Evolutionary conservation across 2,113 vertebrate species (phyloP), one percentile per base, ranked within the genome.

Genomic region (Motacilla tschutschensis): DNA sequence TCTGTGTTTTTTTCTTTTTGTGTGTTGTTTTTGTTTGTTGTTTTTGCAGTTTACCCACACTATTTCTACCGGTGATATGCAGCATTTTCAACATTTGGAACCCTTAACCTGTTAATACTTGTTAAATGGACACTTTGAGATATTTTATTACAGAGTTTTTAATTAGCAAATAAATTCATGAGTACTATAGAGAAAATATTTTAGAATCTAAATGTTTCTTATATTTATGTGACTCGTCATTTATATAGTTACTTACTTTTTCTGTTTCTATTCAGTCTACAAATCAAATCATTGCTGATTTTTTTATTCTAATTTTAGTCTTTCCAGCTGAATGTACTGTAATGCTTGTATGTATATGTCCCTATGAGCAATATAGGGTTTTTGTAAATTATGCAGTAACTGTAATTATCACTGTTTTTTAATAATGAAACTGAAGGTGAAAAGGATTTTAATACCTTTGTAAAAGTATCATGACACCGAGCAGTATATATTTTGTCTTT

Each of bases 61-160:
- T 99, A 99, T 98, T 98, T 99, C 98, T 99, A 99, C 98, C 97
- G 98, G 96, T 99, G 98, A 97, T 91, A 92, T 81, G 96, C 96
- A 88, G 92, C 94, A 66, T 88, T 93, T 79, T 65, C 94, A 93
- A 93, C 69, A 85, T 95, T 59, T 94, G 97, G 96, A 97, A 86
- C 90, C 94, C 83, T 64, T 91, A 87, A 93, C 93, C 94, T 96
- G 95, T 96, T 95, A 87, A 96, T 94, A 95, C 93, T 96, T 95
- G 93, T 97, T 95, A 95, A 94, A 96, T 96, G 96, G 95, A 98
- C 97, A 95, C 94, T 95, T 87, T 91, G 94, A 98, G 96, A 97
- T 98, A 98, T 97, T 98, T 98, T 97, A 97, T 97, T 97, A 98
- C 96, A 97, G 97, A 97, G 97, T 97, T 98, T 98, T 98, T 97